Conservation (phyloP, 2,888 invertebrate genomes). For the Eupithecia tripunctaria region DNA sequence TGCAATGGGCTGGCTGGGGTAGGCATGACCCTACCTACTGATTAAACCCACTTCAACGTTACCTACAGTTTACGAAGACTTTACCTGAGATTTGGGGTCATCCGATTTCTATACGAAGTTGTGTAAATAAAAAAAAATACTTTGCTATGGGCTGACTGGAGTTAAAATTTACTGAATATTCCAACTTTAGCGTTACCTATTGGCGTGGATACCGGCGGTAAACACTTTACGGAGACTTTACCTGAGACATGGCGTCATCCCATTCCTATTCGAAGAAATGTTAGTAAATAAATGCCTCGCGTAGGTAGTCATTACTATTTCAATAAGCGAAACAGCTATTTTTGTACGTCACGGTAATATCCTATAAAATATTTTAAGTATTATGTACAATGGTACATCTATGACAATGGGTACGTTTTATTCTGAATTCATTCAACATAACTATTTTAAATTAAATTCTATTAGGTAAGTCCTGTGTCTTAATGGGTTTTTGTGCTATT, state of each 20-base stretch:
- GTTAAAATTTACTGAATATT: not conserved
- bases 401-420: not conserved
- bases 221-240: constrained; percentile 87
- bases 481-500: not conserved
- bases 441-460: not conserved
- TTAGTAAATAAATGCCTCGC: constrained; percentile 73
- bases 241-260: constrained; percentile 70
- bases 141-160: not conserved
- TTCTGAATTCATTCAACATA: not conserved
- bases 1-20: too few relatives aligned
- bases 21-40: too few relatives aligned
- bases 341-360: not conserved
- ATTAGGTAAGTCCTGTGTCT: not conserved
- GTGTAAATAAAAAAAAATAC: too few relatives aligned
- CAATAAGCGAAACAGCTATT: not conserved
- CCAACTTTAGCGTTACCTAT: constrained; percentile 85
- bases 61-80: too few relatives aligned
- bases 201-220: constrained; percentile 51
- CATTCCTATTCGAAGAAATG: constrained; percentile 91
- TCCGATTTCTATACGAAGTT: too few relatives aligned
- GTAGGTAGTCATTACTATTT: not conserved
- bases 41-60: too few relatives aligned
- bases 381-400: not conserved
- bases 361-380: not conserved
- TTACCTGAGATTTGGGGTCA: too few relatives aligned